Percentiles rank a stretch among this genome's conserved stretches.
phyloP scores from a whole-genome alignment of 2,113 vertebrate genomes.

The Eurystomus gularis region DNA sequence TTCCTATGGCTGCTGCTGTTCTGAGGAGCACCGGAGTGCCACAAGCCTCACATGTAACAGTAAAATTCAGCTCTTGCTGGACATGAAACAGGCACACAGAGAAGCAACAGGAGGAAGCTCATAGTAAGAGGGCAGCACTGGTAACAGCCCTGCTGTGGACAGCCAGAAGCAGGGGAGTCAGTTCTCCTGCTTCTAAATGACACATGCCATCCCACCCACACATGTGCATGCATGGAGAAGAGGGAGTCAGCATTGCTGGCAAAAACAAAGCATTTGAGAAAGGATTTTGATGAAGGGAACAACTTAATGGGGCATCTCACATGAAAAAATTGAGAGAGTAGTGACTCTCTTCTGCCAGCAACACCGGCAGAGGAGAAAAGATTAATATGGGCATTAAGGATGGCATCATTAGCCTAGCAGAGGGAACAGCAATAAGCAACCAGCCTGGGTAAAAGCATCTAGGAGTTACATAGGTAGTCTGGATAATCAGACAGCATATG shows the following conservation, averaged over 20 bases:
- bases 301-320: background rate
- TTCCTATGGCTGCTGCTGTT: background rate
- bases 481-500: slow-evolving; percentile 28
- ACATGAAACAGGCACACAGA: background rate
- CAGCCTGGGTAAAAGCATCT: background rate
- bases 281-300: background rate
- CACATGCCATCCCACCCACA: background rate
- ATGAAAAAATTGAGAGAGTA: background rate
- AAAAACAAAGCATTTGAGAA: background rate
- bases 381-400: slow-evolving; percentile 7
- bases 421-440: background rate
- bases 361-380: background rate
- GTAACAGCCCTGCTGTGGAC: background rate
- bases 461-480: background rate
- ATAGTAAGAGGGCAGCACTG: background rate
- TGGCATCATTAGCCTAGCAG: background rate
- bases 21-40: background rate
- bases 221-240: background rate
- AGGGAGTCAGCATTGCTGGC: background rate
- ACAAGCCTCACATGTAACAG: background rate
- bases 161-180: background rate
- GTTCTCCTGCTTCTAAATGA: background rate
- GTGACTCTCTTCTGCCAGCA: no score
- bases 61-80: background rate
- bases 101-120: background rate